Evolutionary conservation across 2,888 invertebrate species (phyloP).

Genomic region (Atherix ibis): DNA sequence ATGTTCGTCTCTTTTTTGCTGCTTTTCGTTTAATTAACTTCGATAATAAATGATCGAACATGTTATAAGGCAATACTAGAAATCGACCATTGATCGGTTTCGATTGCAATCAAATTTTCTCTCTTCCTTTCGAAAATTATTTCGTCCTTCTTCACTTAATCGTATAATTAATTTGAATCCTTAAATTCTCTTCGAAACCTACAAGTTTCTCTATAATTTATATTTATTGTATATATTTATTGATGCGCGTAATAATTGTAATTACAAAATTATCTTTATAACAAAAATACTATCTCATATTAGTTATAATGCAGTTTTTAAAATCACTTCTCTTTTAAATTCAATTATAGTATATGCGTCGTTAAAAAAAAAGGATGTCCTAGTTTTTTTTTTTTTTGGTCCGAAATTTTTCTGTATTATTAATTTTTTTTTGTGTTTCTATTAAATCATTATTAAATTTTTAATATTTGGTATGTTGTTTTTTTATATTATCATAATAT

Average conservation of each 20-base stretch:
- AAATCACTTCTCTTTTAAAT: too few relatives aligned
- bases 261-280: too few relatives aligned
- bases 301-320: too few relatives aligned
- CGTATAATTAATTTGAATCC: not conserved
- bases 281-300: too few relatives aligned
- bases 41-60: constrained; percentile 10
- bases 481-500: constrained; percentile 1
- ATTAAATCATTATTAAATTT: constrained; percentile 2
- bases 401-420: constrained; percentile 2
- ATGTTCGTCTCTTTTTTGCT: constrained; percentile 9
- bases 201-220: too few relatives aligned
- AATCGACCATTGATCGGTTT: constrained; percentile 10
- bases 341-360: too few relatives aligned
- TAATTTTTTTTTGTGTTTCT: constrained; percentile 4
- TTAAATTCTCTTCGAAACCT: too few relatives aligned
- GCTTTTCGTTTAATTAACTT: constrained; percentile 10
- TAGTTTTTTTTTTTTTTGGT: too few relatives aligned
- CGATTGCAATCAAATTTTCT: not conserved
- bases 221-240: too few relatives aligned
- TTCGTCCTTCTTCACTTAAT: not conserved
- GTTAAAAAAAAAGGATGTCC: too few relatives aligned
- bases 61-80: constrained; percentile 9
- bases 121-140: not conserved
- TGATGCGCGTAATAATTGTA: too few relatives aligned
- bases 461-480: constrained; percentile 2